Evolutionary conservation across 2,888 invertebrate genomes (phyloP).

Genomic region (Meteorus colon): DNA sequence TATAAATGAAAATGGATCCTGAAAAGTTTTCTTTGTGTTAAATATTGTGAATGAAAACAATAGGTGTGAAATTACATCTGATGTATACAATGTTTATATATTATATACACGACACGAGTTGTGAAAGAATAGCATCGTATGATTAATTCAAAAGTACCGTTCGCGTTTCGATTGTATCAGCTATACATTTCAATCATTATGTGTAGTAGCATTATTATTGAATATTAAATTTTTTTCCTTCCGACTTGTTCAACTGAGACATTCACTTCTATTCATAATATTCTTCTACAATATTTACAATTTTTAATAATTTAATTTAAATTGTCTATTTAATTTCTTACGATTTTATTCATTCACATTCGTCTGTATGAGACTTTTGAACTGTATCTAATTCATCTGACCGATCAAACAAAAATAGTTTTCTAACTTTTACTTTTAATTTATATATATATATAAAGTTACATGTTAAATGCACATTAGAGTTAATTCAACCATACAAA

Average conservation of each 20-base stretch:
- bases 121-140: conserved; percentile 45
- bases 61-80: background rate
- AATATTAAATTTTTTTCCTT: conserved; percentile 52
- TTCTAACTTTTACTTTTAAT: conserved; percentile 1
- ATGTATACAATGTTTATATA: background rate
- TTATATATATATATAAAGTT: background rate
- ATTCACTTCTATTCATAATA: background rate
- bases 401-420: no score
- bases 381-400: no score
- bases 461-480: background rate
- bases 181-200: conserved; percentile 23
- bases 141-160: conserved; percentile 54
- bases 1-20: conserved; percentile 13
- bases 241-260: background rate
- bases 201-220: conserved; percentile 57
- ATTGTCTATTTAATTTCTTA: background rate
- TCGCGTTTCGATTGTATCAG: conserved; percentile 30
- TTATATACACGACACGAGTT: conserved; percentile 12
- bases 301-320: background rate
- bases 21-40: background rate
- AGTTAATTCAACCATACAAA: conserved; percentile 9
- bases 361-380: no score
- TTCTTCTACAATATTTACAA: background rate
- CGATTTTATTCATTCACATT: background rate
- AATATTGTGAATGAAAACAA: background rate